Evolutionary conservation across 1,140 invertebrate genomes (phyloP).

Genomic region (Drosophila prosaltans): DNA sequence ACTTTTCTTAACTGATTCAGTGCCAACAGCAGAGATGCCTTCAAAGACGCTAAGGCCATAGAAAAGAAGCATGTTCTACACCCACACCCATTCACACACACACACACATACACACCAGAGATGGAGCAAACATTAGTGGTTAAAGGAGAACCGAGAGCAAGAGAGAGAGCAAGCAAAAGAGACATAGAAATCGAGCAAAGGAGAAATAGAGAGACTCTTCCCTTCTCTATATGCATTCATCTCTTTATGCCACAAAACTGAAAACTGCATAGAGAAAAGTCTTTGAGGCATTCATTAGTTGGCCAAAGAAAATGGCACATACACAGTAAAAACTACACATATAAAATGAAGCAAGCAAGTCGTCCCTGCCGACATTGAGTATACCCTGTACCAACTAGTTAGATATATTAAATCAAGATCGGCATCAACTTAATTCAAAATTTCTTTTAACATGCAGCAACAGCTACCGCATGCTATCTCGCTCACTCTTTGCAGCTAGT

Average conservation of each 20-base stretch:
- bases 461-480: no score
- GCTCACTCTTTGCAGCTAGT: no score
- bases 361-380: no score
- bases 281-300: constrained; percentile 63
- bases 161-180: constrained; percentile 4
- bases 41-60: constrained; percentile 42
- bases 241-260: constrained; percentile 40
- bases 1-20: constrained; percentile 79
- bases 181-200: constrained; percentile 37
- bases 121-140: constrained; percentile 51
- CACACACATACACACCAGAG: constrained; percentile 23
- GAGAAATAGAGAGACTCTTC: constrained; percentile 31
- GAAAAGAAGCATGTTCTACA: constrained; percentile 34
- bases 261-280: constrained; percentile 48
- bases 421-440: no score
- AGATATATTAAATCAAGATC: no score
- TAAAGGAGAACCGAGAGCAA: constrained; percentile 27
- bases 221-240: constrained; percentile 25
- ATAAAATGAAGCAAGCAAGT: no score
- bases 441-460: no score
- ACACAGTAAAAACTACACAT: constrained; percentile 5
- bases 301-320: constrained; percentile 54
- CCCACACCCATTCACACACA: constrained; percentile 27
- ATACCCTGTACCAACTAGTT: no score
- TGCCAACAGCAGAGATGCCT: constrained; percentile 60